A percentile compares a stretch with the other conserved stretches of the same genome.
These are phyloP conservation scores for Myotis pilosus DNA, from an alignment of 2,797 vertebrate genomes.

Conservation along the genomic window DNA sequence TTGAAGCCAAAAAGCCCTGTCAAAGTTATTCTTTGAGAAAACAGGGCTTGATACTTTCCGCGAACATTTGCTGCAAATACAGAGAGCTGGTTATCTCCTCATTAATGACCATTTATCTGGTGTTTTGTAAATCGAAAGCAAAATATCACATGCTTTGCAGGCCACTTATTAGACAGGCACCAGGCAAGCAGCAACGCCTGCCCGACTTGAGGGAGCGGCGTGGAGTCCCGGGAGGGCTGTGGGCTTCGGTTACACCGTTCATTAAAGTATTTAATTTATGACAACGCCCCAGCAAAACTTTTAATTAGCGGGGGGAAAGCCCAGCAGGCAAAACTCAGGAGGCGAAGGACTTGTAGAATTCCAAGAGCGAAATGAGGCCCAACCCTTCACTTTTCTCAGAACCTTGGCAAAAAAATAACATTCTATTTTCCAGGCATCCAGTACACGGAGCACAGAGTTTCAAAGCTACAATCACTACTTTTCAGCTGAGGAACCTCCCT, in stretches of 20 bases:
- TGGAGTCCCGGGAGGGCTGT: constrained; percentile 44
- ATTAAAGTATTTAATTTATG: constrained; percentile 77
- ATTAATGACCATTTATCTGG: constrained; percentile 75
- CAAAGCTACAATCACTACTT: constrained; percentile 34
- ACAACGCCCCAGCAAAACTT: constrained; percentile 68
- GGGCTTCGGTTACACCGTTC: constrained; percentile 70
- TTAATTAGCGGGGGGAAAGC: constrained; percentile 60
- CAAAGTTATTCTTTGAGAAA: neutral
- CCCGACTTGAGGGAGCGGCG: constrained; percentile 52
- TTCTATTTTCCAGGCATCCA: neutral
- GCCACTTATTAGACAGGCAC: constrained; percentile 62
- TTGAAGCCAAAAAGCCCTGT: neutral
- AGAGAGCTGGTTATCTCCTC: constrained; percentile 18
- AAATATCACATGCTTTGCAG: constrained; percentile 68
- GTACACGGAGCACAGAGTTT: neutral
- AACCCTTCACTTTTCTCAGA: constrained; percentile 50
- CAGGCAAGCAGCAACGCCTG: constrained; percentile 66
- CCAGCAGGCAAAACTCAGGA: constrained; percentile 34
- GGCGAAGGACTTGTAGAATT: constrained; percentile 38
- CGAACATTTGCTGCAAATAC: neutral
- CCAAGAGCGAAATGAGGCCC: constrained; percentile 49
- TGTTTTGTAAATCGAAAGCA: constrained; percentile 68
- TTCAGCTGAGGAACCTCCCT: constrained; percentile 64
- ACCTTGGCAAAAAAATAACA: constrained; percentile 21
- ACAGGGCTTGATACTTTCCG: constrained; percentile 3